Evolutionary conservation across 2,113 vertebrate species (phyloP), one percentile per base, ranked within the genome.

Genomic region (Pseudorhombus dupliciocellatus): DNA sequence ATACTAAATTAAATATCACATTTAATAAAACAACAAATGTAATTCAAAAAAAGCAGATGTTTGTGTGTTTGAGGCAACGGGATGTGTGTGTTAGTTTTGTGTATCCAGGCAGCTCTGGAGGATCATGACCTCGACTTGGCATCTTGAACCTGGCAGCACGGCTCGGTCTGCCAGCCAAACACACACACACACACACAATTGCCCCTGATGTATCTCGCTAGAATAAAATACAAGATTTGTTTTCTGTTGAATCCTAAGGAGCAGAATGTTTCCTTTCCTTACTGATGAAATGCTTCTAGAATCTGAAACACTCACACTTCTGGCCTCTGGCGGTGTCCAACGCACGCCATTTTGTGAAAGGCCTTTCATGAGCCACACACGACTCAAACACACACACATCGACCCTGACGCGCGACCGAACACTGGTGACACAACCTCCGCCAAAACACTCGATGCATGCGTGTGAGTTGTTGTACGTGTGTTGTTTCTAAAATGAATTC

Each of bases 61-160:
- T 12, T 55, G 53, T 57, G 16, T 31, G 20, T 31, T 20, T 9
- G 37, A 1, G 15, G 40, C 22, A 30, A 16, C 26, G 40, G 42
- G 1, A 30, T 4, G 60, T 28, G 22, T 58, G 72, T n/a, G 48
- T 77, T 77, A 77, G 70, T 78, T 77, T 70, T 89, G 62, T 72
- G 58, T 73, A 71, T 64, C 68, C 51, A 67, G 60, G 68, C 67
- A 60, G 63, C 59, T 85, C 91, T 90, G 85, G 80, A 93, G 93
- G 93, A 94, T 94, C 90, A 48, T 90, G 92, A 90, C 80, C 85
- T 92, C 86, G 90, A 91, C 91, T 94, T 94, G 93, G 96, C 83
- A 95, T 94, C 94, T n/a, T 94, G 93, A 93, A 92, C 92, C 93
- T 92, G 91, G 93, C 95, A 96, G 58, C 31, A 56, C 1, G 3